These are phyloP conservation scores for Andrena flavipes DNA, from an alignment of 2,888 invertebrate genomes.

Conservation along the genomic window DNA sequence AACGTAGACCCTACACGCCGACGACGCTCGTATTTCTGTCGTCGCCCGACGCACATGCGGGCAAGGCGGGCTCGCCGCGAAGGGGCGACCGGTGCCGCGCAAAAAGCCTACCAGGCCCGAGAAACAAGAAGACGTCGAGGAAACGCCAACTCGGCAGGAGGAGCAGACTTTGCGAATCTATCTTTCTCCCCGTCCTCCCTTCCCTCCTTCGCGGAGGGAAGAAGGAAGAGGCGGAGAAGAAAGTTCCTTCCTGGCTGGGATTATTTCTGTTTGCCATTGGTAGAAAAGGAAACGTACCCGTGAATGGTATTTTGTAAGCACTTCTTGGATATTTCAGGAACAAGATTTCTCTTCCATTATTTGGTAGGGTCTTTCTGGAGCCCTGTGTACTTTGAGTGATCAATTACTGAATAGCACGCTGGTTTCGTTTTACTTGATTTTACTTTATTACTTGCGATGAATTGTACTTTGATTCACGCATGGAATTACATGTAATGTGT, in stretches of 20 bases:
- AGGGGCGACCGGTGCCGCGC: constrained; percentile 35
- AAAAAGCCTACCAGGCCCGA: constrained; percentile 55
- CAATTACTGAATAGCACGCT: too few relatives aligned
- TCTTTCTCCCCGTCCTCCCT: neutral
- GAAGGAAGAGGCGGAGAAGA: neutral
- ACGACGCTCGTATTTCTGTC: constrained; percentile 70
- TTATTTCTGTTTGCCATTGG: neutral
- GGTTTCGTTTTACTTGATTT: too few relatives aligned
- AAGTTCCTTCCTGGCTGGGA: constrained; percentile 13
- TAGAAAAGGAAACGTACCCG: neutral
- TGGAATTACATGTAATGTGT: too few relatives aligned
- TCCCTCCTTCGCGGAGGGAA: neutral
- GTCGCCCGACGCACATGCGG: constrained; percentile 48
- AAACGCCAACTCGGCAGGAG: constrained; percentile 56
- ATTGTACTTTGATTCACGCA: too few relatives aligned
- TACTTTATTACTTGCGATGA: too few relatives aligned
- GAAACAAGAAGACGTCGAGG: constrained; percentile 58
- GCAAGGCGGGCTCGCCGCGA: constrained; percentile 46
- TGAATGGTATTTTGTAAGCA: neutral
- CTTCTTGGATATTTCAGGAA: too few relatives aligned
- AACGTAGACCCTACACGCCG: constrained; percentile 67
- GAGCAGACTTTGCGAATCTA: constrained; percentile 38
- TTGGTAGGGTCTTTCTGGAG: too few relatives aligned
- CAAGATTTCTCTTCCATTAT: too few relatives aligned
- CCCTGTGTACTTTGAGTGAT: too few relatives aligned